Conservation (phyloP, 2,797 vertebrate genomes). For the Danio kyathit region DNA sequence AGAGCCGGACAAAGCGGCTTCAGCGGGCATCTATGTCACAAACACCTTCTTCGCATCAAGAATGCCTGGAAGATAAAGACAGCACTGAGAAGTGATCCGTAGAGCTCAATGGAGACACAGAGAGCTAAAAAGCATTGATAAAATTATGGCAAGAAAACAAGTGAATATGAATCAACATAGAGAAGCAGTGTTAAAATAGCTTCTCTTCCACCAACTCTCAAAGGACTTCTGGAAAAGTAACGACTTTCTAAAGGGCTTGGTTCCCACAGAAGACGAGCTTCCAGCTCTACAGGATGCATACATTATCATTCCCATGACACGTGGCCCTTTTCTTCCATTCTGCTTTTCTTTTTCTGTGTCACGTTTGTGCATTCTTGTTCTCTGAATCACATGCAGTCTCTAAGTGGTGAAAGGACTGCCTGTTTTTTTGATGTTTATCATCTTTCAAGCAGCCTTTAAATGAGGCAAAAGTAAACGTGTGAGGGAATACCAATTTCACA, state of each 20-base stretch:
- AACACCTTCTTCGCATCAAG: slow-evolving; percentile 12
- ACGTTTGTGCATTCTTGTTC: slow-evolving; percentile 14
- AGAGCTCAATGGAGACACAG: background rate
- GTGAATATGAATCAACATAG: background rate
- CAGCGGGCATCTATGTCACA: background rate
- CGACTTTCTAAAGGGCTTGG: background rate
- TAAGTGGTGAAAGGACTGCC: background rate
- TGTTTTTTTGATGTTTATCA: background rate
- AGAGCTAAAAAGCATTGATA: background rate
- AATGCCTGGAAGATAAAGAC: background rate
- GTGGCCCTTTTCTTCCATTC: slow-evolving; percentile 37
- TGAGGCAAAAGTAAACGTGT: background rate
- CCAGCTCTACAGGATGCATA: slow-evolving; percentile 35
- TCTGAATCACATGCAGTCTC: slow-evolving; percentile 24
- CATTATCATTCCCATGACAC: slow-evolving; percentile 41
- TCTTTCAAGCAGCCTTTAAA: background rate
- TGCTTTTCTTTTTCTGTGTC: slow-evolving; percentile 32
- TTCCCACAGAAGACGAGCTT: slow-evolving; percentile 35
- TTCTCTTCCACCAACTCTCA: background rate
- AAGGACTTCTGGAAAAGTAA: slow-evolving; percentile 36
- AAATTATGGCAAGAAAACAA: background rate
- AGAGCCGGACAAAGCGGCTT: background rate
- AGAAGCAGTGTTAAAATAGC: slow-evolving; percentile 12
- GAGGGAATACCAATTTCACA: background rate
- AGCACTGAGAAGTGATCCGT: background rate